Base-by-base conservation (phyloP, 2,888 invertebrate genomes). In the Hypsopygia costalis region DNA sequence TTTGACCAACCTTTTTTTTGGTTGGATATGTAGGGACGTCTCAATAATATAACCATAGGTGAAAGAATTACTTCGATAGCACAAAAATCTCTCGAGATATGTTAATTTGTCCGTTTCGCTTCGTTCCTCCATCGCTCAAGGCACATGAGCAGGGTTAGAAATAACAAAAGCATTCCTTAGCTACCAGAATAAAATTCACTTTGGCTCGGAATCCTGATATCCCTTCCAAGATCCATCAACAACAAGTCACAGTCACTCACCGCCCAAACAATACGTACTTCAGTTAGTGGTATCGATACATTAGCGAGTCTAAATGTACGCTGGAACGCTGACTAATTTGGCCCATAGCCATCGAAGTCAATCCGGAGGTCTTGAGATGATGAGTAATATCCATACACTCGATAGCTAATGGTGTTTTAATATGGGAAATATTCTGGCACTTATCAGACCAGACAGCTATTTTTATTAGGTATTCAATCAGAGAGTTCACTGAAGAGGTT, bases 341-440 rank as follows among this genome's bases (percentile, higher is more conserved):
- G 37, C 37, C 5, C n/a, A 3, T 16, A 11, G 40, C 43, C 43
- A 43, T 32, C 25, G 32, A 9, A 36, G 27, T 8, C 35, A 28
- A 22, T 27, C 32, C 25, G 25, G 25, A n/a, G 25, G 25, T 25
- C 11, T 22, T 12, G 32, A 32, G 30, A 34, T 40, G 20, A 16
- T 16, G 32, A 39, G 34, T 30, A 9, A 27, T 34, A 27, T 32
- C 20, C 29, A 34, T 30, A 29, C 39, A 33, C 32, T 31, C 12
- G 7, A 20, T 20, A 3, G 33, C 30, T 44, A 40, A 44, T 31
- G 9, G 25, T 8, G n/a, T 29, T 37, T 34, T 27, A 33, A 40
- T 39, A 33, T 25, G 34, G 38, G 22, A 3, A 22, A 30, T 31
- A 34, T 31, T 6, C 25, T 22, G 10, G 36, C 29, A 11, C 8